phyloP scores from a whole-genome alignment of 2,888 invertebrate genomes.

The Fabriciana adippe region DNA sequence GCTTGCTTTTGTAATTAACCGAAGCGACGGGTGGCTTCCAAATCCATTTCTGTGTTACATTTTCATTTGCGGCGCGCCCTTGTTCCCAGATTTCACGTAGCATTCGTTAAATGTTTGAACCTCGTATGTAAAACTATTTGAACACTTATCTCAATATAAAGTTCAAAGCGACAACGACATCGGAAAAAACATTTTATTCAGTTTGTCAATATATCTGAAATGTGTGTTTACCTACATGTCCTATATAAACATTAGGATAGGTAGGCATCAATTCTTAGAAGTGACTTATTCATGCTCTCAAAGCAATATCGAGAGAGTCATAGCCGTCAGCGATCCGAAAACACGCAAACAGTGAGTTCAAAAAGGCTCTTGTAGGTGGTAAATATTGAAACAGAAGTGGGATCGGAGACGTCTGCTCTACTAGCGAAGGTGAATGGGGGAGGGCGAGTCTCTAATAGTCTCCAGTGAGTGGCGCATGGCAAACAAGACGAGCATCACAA shows the following conservation, averaged over 20 bases:
- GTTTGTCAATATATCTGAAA: slow-evolving; percentile 35
- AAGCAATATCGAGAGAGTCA: slow-evolving; percentile 74
- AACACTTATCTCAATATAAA: slow-evolving; percentile 16
- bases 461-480: slow-evolving; percentile 82
- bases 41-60: slow-evolving; percentile 83
- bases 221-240: slow-evolving; percentile 57
- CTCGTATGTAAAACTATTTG: slow-evolving; percentile 39
- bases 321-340: slow-evolving; percentile 80
- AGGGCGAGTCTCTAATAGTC: slow-evolving; percentile 70
- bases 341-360: slow-evolving; percentile 81
- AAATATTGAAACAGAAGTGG: slow-evolving; percentile 82
- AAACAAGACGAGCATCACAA: slow-evolving; percentile 71
- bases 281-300: slow-evolving; percentile 76
- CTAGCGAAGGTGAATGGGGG: slow-evolving; percentile 41
- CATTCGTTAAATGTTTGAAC: slow-evolving; percentile 65
- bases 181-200: slow-evolving; percentile 25
- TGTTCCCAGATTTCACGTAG: slow-evolving; percentile 65
- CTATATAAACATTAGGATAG: slow-evolving; percentile 63
- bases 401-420: slow-evolving; percentile 70
- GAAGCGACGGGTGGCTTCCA: slow-evolving; percentile 82
- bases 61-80: slow-evolving; percentile 79
- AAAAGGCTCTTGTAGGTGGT: slow-evolving; percentile 81
- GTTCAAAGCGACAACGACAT: slow-evolving; percentile 28
- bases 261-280: slow-evolving; percentile 65
- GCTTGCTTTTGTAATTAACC: slow-evolving; percentile 83